phyloP scores from a whole-genome alignment of 2,797 vertebrate species.

The Peromyscus attwateri region DNA sequence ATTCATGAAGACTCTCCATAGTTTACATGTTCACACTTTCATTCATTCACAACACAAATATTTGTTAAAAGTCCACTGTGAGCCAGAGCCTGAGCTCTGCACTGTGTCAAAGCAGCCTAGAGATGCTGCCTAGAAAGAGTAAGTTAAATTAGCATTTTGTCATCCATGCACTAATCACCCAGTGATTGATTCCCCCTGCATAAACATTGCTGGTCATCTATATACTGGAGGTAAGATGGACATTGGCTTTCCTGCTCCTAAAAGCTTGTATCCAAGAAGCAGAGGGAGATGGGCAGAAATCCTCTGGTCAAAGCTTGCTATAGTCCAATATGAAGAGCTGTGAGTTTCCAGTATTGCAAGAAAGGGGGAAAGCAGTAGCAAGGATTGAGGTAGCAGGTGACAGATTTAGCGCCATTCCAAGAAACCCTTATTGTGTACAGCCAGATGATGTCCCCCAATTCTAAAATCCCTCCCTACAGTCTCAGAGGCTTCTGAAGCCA shows the following conservation, averaged over 20 bases:
- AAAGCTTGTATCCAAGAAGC: background rate
- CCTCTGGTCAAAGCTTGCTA: background rate
- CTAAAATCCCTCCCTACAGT: background rate
- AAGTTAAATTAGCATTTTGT: background rate
- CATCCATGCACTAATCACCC: background rate
- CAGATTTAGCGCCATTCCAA: no score
- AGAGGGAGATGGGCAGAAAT: background rate
- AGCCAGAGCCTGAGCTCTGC: background rate
- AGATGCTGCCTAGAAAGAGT: background rate
- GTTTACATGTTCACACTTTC: constrained; percentile 32
- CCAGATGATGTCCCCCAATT: fast-evolving
- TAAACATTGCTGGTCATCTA: background rate
- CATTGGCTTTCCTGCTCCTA: background rate
- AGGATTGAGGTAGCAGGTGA: fast-evolving
- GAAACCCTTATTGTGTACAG: background rate
- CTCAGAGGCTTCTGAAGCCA: background rate
- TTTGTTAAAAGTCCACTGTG: constrained; percentile 31
- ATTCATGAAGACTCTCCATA: constrained; percentile 55
- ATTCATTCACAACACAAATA: constrained; percentile 64
- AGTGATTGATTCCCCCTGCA: background rate
- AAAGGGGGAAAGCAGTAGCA: background rate
- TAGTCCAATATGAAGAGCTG: background rate
- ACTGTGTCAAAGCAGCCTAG: background rate
- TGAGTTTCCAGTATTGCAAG: background rate
- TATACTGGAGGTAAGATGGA: background rate